Percentiles rank a stretch among this genome's conserved stretches.
These are phyloP conservation scores for Ryuthela nishihirai DNA, from an alignment of 2,888 invertebrate species.

Conservation along the genomic window DNA sequence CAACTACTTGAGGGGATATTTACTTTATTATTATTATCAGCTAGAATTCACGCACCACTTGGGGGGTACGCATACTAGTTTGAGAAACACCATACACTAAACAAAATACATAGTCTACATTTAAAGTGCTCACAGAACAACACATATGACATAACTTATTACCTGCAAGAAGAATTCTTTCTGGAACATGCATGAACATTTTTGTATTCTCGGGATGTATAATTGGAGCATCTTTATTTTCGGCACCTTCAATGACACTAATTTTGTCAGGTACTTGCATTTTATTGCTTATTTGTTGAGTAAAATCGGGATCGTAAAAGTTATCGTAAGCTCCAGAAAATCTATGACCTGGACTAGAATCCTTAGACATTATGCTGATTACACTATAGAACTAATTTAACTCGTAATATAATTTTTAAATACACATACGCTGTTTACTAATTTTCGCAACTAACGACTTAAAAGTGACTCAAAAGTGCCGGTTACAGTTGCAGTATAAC, in stretches of 20 bases:
- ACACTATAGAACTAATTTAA: not conserved
- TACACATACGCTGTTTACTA: too few species aligned
- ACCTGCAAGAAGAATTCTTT: slow-evolving; percentile 84
- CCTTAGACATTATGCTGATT: slow-evolving; percentile 18
- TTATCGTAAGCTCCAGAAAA: slow-evolving; percentile 13
- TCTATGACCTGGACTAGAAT: slow-evolving; percentile 24
- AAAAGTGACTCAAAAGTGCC: too few species aligned
- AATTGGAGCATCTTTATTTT: slow-evolving; percentile 11
- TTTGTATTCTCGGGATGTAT: slow-evolving; percentile 18
- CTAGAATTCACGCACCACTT: too few species aligned
- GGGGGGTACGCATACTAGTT: too few species aligned
- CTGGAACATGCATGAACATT: slow-evolving; percentile 80
- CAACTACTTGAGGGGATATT: too few species aligned
- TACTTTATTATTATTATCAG: too few species aligned
- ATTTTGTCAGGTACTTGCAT: slow-evolving; percentile 79
- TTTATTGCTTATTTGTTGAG: slow-evolving; percentile 71
- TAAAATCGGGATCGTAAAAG: slow-evolving; percentile 65
- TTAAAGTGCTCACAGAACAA: too few species aligned
- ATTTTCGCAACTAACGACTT: too few species aligned
- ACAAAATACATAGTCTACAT: too few species aligned
- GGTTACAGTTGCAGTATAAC: too few species aligned
- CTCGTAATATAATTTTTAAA: not conserved
- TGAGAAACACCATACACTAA: too few species aligned
- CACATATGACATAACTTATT: slow-evolving; percentile 50
- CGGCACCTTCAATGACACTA: slow-evolving; percentile 59